Base-by-base conservation (phyloP, 2,888 invertebrate species). In the Acanthosoma haemorrhoidale region DNA sequence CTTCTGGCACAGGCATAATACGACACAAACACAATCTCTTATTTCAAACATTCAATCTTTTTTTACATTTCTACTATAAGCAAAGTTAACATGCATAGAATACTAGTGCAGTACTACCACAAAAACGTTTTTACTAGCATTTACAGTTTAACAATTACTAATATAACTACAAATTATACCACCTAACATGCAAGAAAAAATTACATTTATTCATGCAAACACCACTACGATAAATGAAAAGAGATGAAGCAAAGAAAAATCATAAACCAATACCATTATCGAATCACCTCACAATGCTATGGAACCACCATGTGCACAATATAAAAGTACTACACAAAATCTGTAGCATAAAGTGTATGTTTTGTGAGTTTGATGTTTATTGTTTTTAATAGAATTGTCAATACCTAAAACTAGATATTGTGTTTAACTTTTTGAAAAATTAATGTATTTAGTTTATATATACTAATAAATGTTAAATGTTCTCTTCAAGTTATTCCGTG, bases 1-100 rank as follows among this genome's bases (percentile, higher is more conserved):
- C 61, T 61, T 34, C 61, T 61, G 11, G n/a, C 34, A 5, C n/a
- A 38, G 61, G 61, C 36, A 38, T 61, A 38, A n/a, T 61, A 61
- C 61, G 36, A 61, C 61, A 61, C 61, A 61, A 36, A 61, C 16
- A 61, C 61, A 34, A 38, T 36, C 60, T 60, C 60, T 34, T 32
- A 32, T 61, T 16, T 13, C 61, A 36, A 38, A 32, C 16, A 32
- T 18, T 61, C 38, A 36, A 61, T 2, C 32, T 16, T 34, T 60
- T 36, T 36, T 60, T 60, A 18, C 36, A 16, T n/a, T 1, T n/a
- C 25, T 51, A 51, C 11, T 9, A 25, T 25, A 51, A 51, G 51
- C 51, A 25, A 51, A 43, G 21, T 18, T 41, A 16, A 2, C 51
- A 51, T 51, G 51, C 51, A 51, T 21, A 13, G 13, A 13, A 51